These are phyloP conservation scores for Gadus macrocephalus DNA, from an alignment of 2,113 vertebrate genomes.

Conservation along the genomic window DNA sequence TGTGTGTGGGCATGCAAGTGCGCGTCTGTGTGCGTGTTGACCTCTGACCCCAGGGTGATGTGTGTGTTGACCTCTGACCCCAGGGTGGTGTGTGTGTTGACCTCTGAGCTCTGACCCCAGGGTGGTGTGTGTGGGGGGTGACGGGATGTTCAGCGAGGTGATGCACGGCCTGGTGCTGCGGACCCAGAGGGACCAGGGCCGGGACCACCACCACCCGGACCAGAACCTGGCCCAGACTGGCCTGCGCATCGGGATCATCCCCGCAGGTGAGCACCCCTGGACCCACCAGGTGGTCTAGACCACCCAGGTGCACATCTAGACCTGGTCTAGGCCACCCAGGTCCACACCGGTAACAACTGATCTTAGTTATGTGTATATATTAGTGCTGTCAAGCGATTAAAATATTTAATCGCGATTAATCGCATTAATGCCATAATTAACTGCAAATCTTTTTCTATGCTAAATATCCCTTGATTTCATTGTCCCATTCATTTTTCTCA, in stretches of 20 bases:
- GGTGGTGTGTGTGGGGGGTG: constrained; percentile 91
- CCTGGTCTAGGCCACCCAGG: neutral
- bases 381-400: too few relatives aligned
- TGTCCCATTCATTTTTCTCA: too few relatives aligned
- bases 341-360: too few relatives aligned
- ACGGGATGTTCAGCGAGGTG: constrained; percentile 96
- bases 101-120: constrained; percentile 57
- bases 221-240: constrained; percentile 75
- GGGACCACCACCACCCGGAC: constrained; percentile 80
- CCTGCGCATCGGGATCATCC: constrained; percentile 92
- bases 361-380: too few relatives aligned
- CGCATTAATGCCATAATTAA: too few relatives aligned
- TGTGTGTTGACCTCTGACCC: too few relatives aligned
- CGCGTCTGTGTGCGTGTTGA: too few relatives aligned
- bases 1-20: too few relatives aligned
- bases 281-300: neutral
- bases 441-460: too few relatives aligned
- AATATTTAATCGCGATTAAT: too few relatives aligned
- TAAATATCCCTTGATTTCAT: too few relatives aligned
- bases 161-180: constrained; percentile 88
- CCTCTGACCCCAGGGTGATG: too few relatives aligned
- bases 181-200: constrained; percentile 76
- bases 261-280: constrained; percentile 75
- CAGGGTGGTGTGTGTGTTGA: constrained; percentile 72
- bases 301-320: neutral